phyloP scores from a whole-genome alignment of 2,888 invertebrate genomes.

The Cheilosia grossa region DNA sequence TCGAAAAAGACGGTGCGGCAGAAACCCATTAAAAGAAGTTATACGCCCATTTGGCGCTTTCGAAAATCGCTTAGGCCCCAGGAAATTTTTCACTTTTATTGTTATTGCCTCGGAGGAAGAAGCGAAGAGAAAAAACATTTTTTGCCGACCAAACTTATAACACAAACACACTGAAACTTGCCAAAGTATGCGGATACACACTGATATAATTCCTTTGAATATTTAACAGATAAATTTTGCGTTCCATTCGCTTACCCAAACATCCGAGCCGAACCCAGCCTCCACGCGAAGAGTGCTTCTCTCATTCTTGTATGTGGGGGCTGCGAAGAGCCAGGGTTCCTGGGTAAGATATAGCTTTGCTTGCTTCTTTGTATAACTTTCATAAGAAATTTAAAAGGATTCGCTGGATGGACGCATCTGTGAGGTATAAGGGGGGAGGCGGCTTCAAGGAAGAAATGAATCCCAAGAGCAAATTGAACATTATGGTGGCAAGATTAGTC shows the following conservation, averaged over 20 bases:
- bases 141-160: slow-evolving; percentile 64
- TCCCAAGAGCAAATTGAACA: slow-evolving; percentile 75
- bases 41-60: slow-evolving; percentile 75
- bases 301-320: slow-evolving; percentile 15
- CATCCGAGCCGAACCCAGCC: slow-evolving; percentile 10
- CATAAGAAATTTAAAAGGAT: slow-evolving; percentile 75
- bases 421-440: not conserved
- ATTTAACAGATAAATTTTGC: slow-evolving; percentile 75
- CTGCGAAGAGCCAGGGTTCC: slow-evolving; percentile 16
- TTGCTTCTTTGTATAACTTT: slow-evolving; percentile 71
- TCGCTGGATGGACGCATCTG: slow-evolving; percentile 43
- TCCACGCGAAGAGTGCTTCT: slow-evolving; percentile 22
- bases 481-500: slow-evolving; percentile 73
- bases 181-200: slow-evolving; percentile 15
- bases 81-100: slow-evolving; percentile 75
- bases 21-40: slow-evolving; percentile 73
- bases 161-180: slow-evolving; percentile 42
- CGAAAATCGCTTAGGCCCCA: slow-evolving; percentile 75
- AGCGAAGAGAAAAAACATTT: slow-evolving; percentile 26
- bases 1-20: slow-evolving; percentile 59
- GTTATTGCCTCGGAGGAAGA: slow-evolving; percentile 69
- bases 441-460: slow-evolving; percentile 26
- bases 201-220: slow-evolving; percentile 73
- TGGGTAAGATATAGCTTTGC: slow-evolving; percentile 68
- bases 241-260: slow-evolving; percentile 68